These are phyloP conservation scores for Ciconia stormi DNA, from an alignment of 2,113 vertebrate genomes.

Conservation along the genomic window DNA sequence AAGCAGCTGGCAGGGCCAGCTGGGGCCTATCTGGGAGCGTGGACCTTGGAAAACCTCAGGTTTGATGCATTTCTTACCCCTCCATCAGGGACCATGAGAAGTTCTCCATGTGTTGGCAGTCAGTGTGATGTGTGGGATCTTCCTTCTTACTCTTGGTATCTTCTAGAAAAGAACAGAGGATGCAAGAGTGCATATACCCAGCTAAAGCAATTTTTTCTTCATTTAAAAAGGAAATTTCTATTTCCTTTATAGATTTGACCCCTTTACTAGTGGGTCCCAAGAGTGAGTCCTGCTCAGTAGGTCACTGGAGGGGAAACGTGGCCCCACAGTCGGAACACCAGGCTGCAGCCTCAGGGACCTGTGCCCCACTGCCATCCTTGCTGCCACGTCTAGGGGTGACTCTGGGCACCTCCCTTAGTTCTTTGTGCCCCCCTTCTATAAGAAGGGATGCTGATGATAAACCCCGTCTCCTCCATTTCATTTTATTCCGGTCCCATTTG, in stretches of 20 bases:
- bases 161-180: neutral
- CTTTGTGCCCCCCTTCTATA: neutral
- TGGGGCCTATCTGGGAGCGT: neutral
- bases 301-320: neutral
- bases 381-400: rapidly evolving
- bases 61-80: neutral
- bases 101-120: neutral
- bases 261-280: neutral
- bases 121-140: neutral
- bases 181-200: neutral
- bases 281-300: neutral
- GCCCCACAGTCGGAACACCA: rapidly evolving
- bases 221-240: neutral
- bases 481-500: neutral
- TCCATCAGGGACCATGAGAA: neutral
- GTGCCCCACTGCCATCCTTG: rapidly evolving
- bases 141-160: neutral
- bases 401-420: neutral
- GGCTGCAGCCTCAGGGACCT: too few relatives aligned
- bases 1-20: neutral
- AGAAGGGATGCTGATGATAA: rapidly evolving
- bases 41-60: neutral
- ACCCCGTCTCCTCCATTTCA: neutral
- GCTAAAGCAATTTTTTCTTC: neutral
- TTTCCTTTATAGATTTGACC: neutral